Percentiles rank a stretch among this genome's conserved stretches.
These are phyloP conservation scores for Argya squamiceps DNA, from an alignment of 2,797 vertebrate genomes.

Conservation along the genomic window DNA sequence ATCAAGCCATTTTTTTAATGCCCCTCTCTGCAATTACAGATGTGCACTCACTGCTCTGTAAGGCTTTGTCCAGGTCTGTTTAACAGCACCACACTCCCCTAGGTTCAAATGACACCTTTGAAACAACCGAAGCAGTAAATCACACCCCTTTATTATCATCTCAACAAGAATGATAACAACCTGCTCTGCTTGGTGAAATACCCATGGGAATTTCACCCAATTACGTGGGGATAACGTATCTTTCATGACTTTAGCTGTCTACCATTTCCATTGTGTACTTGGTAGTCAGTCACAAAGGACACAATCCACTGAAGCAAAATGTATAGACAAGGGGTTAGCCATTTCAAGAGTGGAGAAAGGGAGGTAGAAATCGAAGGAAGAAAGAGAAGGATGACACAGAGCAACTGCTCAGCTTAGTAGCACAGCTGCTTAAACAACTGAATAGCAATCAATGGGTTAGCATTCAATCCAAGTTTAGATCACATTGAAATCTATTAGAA, in stretches of 20 bases:
- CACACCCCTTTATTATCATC: conserved; percentile 44
- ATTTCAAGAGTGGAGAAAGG: conserved; percentile 37
- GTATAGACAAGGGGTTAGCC: conserved; percentile 12
- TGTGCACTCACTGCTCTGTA: neutral
- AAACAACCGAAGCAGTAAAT: conserved; percentile 49
- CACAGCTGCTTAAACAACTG: conserved; percentile 70
- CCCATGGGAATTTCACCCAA: conserved; percentile 40
- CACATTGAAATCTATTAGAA: conserved; percentile 68
- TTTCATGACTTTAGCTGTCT: conserved; percentile 53
- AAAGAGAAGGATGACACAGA: conserved; percentile 48
- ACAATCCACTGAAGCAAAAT: conserved; percentile 44
- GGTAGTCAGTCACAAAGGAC: conserved; percentile 34
- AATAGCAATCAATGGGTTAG: conserved; percentile 75
- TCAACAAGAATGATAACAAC: conserved; percentile 54
- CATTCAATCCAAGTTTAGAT: conserved; percentile 72
- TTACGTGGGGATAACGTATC: neutral
- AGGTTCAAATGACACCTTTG: conserved; percentile 31
- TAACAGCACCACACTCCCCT: neutral
- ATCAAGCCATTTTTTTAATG: neutral
- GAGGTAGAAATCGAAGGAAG: conserved; percentile 32
- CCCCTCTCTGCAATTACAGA: neutral
- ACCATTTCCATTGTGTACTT: conserved; percentile 20
- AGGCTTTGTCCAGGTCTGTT: conserved; percentile 19
- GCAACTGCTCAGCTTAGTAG: conserved; percentile 65
- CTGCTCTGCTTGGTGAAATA: conserved; percentile 21